phyloP scores from a whole-genome alignment of 53 echinoderm and acorn worm species.

The Hippasteria phrygiana region DNA sequence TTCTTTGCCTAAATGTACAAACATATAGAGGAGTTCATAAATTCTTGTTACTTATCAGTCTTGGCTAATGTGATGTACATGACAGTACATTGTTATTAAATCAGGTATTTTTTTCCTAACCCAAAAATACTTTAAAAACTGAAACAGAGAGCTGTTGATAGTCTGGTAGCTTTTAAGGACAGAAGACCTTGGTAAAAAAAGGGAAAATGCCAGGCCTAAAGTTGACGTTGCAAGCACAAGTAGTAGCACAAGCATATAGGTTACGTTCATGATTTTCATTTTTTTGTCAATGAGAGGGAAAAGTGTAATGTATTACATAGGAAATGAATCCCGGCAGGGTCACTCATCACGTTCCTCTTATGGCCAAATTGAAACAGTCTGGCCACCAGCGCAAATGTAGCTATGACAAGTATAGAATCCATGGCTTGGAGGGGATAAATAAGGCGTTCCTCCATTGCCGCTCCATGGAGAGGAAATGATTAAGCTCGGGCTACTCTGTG shows the following conservation, averaged over 20 bases:
- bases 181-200: neutral
- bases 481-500: slow-evolving; percentile 18
- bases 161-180: too few relatives aligned
- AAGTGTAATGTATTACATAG: slow-evolving; percentile 2
- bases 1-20: too few relatives aligned
- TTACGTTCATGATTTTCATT: neutral
- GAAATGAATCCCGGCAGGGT: slow-evolving; percentile 29
- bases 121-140: too few relatives aligned
- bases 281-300: neutral
- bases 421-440: neutral
- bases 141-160: too few relatives aligned
- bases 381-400: neutral
- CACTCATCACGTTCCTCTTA: slow-evolving; percentile 13
- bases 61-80: too few relatives aligned
- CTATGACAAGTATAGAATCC: slow-evolving; percentile 45
- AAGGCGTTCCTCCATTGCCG: slow-evolving; percentile 29
- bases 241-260: too few relatives aligned
- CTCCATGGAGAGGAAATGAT: slow-evolving; percentile 38
- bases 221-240: too few relatives aligned
- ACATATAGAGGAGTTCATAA: too few relatives aligned
- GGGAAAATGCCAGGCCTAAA: too few relatives aligned
- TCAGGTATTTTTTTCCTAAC: too few relatives aligned
- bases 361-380: slow-evolving; percentile 29
- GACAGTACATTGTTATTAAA: too few relatives aligned
- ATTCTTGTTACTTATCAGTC: too few relatives aligned